These are phyloP conservation scores for Dromiciops gliroides DNA, from an alignment of 2,113 vertebrate genomes.

Conservation along the genomic window DNA sequence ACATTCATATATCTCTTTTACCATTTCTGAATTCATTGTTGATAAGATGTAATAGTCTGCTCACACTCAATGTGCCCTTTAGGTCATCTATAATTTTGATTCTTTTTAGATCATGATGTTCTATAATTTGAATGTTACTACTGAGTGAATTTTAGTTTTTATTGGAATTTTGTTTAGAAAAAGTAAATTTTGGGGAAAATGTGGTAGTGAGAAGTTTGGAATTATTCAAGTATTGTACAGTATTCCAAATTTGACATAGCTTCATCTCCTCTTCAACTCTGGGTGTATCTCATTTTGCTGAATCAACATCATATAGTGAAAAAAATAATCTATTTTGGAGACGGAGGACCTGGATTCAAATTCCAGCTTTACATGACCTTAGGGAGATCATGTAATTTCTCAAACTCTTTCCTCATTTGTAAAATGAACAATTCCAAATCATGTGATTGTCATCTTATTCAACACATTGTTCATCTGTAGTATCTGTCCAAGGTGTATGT, in stretches of 20 bases:
- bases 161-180: background rate
- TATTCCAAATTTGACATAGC: background rate
- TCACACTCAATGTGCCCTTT: background rate
- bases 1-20: background rate
- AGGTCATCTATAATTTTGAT: background rate
- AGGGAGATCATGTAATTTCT: background rate
- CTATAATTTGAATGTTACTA: background rate
- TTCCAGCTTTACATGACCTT: background rate
- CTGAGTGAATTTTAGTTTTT: background rate
- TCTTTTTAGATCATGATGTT: background rate
- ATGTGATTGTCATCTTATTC: background rate
- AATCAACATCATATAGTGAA: background rate
- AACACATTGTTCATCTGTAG: background rate
- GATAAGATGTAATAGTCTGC: background rate
- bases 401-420: background rate
- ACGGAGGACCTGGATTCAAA: background rate
- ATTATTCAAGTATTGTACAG: background rate
- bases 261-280: background rate
- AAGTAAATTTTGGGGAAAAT: background rate
- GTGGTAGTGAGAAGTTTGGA: background rate
- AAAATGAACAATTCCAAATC: background rate
- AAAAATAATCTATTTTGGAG: background rate
- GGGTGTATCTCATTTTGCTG: background rate
- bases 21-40: background rate
- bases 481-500: background rate